phyloP scores from a whole-genome alignment of 2,113 vertebrate species.

The Acanthisitta chloris region DNA sequence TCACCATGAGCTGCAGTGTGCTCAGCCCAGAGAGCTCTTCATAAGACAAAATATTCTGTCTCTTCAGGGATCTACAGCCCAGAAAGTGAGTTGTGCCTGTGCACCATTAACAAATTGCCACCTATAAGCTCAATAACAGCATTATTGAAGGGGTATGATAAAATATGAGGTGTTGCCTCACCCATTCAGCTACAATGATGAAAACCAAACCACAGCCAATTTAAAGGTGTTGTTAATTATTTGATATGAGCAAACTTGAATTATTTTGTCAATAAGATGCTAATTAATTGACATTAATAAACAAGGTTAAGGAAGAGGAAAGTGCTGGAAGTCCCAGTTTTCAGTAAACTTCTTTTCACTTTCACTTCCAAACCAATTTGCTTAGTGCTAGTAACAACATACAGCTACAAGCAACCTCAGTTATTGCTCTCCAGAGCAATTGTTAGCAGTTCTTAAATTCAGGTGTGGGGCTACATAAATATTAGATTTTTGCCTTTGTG shows the following conservation, averaged over 20 bases:
- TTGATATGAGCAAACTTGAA: not conserved
- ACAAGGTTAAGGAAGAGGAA: not conserved
- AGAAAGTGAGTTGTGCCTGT: not conserved
- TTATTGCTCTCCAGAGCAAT: not conserved
- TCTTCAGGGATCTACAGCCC: not conserved
- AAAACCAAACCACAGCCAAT: not conserved
- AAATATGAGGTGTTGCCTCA: not conserved
- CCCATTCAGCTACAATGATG: not conserved
- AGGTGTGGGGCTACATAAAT: not conserved
- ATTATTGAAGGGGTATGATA: not conserved
- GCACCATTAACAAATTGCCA: not conserved
- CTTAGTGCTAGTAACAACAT: not conserved
- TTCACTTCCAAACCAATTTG: not conserved
- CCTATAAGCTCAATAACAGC: not conserved
- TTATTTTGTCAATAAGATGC: not conserved
- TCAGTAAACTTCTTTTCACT: not conserved
- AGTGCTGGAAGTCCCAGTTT: not conserved
- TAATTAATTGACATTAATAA: not conserved
- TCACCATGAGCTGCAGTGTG: too few relatives aligned
- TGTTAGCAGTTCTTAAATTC: not conserved
- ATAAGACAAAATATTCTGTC: not conserved
- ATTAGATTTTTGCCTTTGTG: not conserved
- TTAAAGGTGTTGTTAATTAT: not conserved
- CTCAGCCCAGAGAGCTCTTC: too few relatives aligned
- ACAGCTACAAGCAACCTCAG: not conserved